Evolutionary conservation across 2,113 vertebrate genomes (phyloP).

Genomic region (Lepus timidus): DNA sequence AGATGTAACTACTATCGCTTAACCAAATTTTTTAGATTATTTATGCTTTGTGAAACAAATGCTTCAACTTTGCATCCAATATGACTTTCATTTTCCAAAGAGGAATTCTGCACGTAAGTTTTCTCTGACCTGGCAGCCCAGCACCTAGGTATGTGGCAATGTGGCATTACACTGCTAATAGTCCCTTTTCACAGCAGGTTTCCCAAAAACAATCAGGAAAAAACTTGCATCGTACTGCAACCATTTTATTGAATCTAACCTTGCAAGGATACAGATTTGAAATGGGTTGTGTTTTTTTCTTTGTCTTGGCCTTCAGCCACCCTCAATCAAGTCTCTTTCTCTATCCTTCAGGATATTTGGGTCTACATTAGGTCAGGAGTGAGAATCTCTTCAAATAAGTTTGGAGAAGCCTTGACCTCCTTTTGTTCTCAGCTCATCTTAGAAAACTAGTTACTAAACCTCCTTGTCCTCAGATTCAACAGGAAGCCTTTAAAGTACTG

Average conservation of each 20-base stretch:
- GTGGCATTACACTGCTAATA: neutral
- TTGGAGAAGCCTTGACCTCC: neutral
- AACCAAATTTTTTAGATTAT: neutral
- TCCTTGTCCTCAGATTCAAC: neutral
- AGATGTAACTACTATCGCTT: neutral
- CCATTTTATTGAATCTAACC: neutral
- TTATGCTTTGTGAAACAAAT: neutral
- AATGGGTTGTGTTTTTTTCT: neutral
- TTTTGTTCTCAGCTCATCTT: neutral
- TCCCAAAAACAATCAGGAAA: neutral
- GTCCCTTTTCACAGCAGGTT: neutral
- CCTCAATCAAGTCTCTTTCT: neutral
- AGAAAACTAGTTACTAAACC: neutral
- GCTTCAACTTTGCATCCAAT: neutral
- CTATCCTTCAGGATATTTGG: neutral
- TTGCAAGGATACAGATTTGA: neutral
- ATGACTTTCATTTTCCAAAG: neutral
- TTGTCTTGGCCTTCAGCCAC: neutral
- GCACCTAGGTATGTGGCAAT: neutral
- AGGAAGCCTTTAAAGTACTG: neutral
- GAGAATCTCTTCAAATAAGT: neutral
- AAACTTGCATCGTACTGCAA: neutral
- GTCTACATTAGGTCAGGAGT: neutral
- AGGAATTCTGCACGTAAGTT: neutral
- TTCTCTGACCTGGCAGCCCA: neutral